Evolutionary conservation across 2,113 vertebrate genomes (phyloP), one percentile per base, ranked within the genome.

Genomic region (Planiliza haematocheilus): DNA sequence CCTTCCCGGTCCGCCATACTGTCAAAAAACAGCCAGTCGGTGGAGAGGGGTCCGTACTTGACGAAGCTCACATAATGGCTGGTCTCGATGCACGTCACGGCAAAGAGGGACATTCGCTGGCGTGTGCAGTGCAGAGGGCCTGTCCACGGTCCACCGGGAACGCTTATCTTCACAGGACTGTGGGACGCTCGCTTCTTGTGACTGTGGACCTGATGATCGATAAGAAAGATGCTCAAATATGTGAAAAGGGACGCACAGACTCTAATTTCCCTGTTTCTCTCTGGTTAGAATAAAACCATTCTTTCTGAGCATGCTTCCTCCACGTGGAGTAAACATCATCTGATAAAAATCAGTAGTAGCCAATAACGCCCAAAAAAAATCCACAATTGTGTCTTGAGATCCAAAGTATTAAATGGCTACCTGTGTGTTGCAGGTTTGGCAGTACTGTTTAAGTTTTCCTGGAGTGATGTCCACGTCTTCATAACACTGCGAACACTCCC

Each of bases 1-100:
- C 95, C 95, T 85, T 95, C 91, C 8, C 95, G 80, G 70, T 96
- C 95, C 0, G 95, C 95, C 95, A 96, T 96, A 58, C 95, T 96
- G 91, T 96, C 95, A 10, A 95, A 96, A 68, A 96, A 95, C 30
- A 94, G 92, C 95, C 95, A 96, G 67, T 95, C 91, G 0, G 86
- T 68, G 39, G 79, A 20, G 1, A 57, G 78, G 0, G 93, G 89
- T 1, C 93, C 94, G 3, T 94, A 74, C 53, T 86, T 94, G 55
- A 94, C 91, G 11, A 96, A 95, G 81, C 94, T 95, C 13, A 96
- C 95, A 2, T 96, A 95, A 57, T 96, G 95, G 78, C 95, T 96
- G 11, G 95, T 96, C 79, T 95, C 91, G 38, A 95, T 95, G 85
- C 95, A 95, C 1, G 95, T 95, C 59, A 95, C 93, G 0, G 94